Evolutionary conservation across 1,140 invertebrate genomes (phyloP).

Genomic region (Drosophila athabasca): DNA sequence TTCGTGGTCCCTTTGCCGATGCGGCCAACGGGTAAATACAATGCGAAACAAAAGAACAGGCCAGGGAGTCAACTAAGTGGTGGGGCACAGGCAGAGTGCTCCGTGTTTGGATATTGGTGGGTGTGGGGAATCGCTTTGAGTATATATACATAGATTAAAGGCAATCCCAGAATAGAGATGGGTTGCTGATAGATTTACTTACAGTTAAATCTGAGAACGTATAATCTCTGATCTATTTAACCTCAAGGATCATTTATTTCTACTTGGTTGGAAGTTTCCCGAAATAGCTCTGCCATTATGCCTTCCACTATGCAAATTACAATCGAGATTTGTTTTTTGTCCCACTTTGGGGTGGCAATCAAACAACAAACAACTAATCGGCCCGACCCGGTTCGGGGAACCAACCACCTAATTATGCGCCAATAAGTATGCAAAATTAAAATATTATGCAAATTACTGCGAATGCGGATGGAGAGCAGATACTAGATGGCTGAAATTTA

Average conservation of each 20-base stretch:
- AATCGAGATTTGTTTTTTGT: background rate
- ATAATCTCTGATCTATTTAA: no score
- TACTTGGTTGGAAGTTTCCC: no score
- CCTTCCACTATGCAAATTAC: constrained; percentile 22
- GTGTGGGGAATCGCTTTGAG: no score
- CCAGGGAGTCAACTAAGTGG: background rate
- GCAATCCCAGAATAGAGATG: no score
- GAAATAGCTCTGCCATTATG: background rate
- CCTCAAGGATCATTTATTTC: no score
- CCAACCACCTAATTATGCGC: constrained; percentile 67
- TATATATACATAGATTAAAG: no score
- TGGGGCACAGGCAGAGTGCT: background rate
- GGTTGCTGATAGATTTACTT: no score
- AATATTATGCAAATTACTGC: constrained; percentile 75
- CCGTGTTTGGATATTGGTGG: no score
- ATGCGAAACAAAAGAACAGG: constrained; percentile 4
- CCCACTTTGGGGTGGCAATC: constrained; percentile 8
- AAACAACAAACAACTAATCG: constrained; percentile 38
- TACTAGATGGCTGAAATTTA: constrained; percentile 46
- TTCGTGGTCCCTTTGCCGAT: constrained; percentile 34
- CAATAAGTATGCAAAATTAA: constrained; percentile 70
- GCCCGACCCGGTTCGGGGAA: constrained; percentile 1
- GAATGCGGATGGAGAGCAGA: constrained; percentile 13
- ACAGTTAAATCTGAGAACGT: no score
- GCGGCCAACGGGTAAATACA: constrained; percentile 41